Percentiles rank a stretch among this genome's conserved stretches.
Conservation (phyloP, 2,113 vertebrate species). For the Podiceps cristatus region DNA sequence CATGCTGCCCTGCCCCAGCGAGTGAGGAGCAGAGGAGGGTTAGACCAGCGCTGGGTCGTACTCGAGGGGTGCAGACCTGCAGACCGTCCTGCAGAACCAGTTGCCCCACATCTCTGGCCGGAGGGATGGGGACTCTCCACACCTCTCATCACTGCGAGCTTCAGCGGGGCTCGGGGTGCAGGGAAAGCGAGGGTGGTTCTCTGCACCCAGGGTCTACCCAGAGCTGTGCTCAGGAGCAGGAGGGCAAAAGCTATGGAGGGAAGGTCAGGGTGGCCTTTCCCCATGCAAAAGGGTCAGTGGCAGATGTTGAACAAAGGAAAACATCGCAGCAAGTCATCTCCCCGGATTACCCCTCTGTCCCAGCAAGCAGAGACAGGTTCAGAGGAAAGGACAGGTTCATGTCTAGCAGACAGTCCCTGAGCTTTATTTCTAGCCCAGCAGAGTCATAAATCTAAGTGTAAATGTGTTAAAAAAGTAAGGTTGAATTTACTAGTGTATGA, state of each 20-base stretch:
- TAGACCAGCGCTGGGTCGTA: background rate
- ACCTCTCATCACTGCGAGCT: fast-evolving
- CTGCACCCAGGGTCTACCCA: background rate
- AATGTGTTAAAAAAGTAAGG: background rate
- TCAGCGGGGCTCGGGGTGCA: background rate
- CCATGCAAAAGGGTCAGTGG: background rate
- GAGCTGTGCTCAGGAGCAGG: background rate
- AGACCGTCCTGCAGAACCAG: background rate
- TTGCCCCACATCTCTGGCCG: fast-evolving
- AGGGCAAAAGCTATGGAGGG: background rate
- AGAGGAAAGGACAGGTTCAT: background rate
- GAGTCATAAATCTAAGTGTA: background rate
- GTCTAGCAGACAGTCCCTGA: background rate
- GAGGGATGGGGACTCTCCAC: background rate
- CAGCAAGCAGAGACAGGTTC: background rate
- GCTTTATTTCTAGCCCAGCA: background rate
- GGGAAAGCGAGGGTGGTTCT: background rate
- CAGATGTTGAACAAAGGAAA: background rate
- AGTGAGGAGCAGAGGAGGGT: background rate
- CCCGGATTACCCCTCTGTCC: background rate
- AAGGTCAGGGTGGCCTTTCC: background rate
- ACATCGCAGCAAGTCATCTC: background rate
- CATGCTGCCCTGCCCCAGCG: background rate
- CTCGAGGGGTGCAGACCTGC: background rate
- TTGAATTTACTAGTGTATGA: background rate